Evolutionary conservation across 2,797 vertebrate species (phyloP), one percentile per base, ranked within the genome.

Genomic region (Luscinia megarhynchos): DNA sequence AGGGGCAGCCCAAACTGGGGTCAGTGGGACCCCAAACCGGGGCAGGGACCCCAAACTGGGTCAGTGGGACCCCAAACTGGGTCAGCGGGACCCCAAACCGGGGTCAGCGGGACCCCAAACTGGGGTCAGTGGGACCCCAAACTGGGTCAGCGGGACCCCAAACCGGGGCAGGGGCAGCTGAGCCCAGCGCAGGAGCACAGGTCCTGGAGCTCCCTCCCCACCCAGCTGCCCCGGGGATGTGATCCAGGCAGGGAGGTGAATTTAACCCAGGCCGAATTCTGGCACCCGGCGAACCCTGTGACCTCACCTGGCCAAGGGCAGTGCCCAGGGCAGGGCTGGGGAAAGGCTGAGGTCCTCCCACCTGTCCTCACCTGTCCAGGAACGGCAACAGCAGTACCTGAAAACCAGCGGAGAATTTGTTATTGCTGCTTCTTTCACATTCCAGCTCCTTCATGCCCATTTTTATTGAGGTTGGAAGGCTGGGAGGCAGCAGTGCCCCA

Each of bases 151-250:
- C 34, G 34, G 34, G 34, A 34, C 34, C 34, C 34, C 34, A 34
- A 34, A 34, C 34, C 34, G 34, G 34, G 34, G 40, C n/a, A 38
- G 48, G 23, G 0, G 19, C 46, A 68, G n/a, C 61, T 18, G 38
- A n/a, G n/a, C 22, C 38, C 82, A 43, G 54, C n/a, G 11, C n/a
- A 16, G 81, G n/a, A 29, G 3, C 32, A 1, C 4, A 1, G n/a
- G 50, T 10, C 32, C 43, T 2, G 0, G 19, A 40, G 73, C 34
- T 61, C 46, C 83, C 22, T 45, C 46, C 41, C 51, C 36, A 0
- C 7, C 18, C 6, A 0, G 19, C 68, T 22, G 4, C 70, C 15
- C 36, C 2, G 38, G 2, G 19, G 15, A 0, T 24, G 36, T 5
- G 5, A 45, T 41, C 32, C 4, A 0, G 72, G 50, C 53, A 27